Base-by-base conservation (phyloP, 2,797 vertebrate genomes). In the Trematomus bernacchii region DNA sequence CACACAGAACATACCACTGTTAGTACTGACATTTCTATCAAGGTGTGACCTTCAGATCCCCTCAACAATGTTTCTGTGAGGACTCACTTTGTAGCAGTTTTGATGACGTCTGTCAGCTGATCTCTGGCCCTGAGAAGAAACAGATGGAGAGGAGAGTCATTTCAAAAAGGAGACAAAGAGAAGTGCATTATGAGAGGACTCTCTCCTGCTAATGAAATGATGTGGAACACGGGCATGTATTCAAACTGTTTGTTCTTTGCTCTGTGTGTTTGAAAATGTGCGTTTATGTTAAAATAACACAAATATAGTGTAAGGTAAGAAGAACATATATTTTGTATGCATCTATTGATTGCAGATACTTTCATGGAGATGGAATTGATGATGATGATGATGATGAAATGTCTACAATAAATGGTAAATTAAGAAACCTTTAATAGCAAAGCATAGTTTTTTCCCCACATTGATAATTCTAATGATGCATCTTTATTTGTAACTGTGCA, bases 41-140 rank as follows among this genome's bases (percentile, higher is more conserved):
- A 23, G 1, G 1, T 44, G 18, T 3, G 15, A 19, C 9, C 6
- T 8, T 21, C 14, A 64, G n/a, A 12, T 14, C 11, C 12, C 3
- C 40, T n/a, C 23, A 6, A 42, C 19, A 3, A 1, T 6, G 37
- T 9, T 12, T n/a, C 27, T 11, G 15, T 63, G 21, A 1, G 8
- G 10, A 87, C 90, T 89, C 71, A 93, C 92, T 91, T 92, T 15
- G 96, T 96, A 75, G 97, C 96, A 71, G 94, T 92, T 91, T 96
- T 97, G 86, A 99, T 95, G 76, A 96, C 93, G 72, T 98, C 96
- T 0, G 96, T 93, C 89, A 99, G 92, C 88, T 96, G 96, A 91
- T 99, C 97, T 90, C 98, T 96, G 83, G 96, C 94, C 98, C 98
- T 99, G 94, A 82, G 11, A 13, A 10, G 18, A 18, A 3, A 10